Percentiles rank a stretch among this genome's conserved stretches.
phyloP scores from a whole-genome alignment of 2,888 invertebrate genomes.

The Microdon myrmicae region DNA sequence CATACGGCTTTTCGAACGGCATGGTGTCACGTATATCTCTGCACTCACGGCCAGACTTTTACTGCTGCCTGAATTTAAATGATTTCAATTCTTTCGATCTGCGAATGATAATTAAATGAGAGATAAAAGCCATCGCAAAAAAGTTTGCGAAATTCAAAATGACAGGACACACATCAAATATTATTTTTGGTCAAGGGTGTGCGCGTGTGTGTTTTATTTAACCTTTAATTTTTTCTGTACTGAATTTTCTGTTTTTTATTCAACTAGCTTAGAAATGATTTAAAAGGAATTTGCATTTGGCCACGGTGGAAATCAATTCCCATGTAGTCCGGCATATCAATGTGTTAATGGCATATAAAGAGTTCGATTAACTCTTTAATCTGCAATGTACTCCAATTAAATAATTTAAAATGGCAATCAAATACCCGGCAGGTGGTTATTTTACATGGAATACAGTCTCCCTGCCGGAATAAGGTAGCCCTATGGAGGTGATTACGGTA shows the following conservation, averaged over 20 bases:
- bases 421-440: background rate
- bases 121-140: background rate
- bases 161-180: constrained; percentile 18
- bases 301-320: background rate
- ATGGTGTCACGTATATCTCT: constrained; percentile 33
- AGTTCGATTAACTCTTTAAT: constrained; percentile 50
- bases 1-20: constrained; percentile 12
- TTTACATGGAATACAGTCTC: background rate
- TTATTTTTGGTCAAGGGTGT: constrained; percentile 23
- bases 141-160: constrained; percentile 3
- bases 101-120: background rate
- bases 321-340: background rate
- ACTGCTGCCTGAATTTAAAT: constrained; percentile 45
- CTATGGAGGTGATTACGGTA: background rate
- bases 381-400: constrained; percentile 51
- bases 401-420: constrained; percentile 42
- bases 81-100: constrained; percentile 33
- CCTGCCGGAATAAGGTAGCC: background rate
- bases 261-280: constrained; percentile 39
- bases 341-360: constrained; percentile 43
- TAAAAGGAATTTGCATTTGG: constrained; percentile 43
- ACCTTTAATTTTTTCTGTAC: too few species aligned
- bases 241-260: constrained; percentile 14
- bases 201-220: too few species aligned
- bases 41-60: constrained; percentile 36